phyloP scores from a whole-genome alignment of 1,140 invertebrate species.

The Drosophila kohkoa region DNA sequence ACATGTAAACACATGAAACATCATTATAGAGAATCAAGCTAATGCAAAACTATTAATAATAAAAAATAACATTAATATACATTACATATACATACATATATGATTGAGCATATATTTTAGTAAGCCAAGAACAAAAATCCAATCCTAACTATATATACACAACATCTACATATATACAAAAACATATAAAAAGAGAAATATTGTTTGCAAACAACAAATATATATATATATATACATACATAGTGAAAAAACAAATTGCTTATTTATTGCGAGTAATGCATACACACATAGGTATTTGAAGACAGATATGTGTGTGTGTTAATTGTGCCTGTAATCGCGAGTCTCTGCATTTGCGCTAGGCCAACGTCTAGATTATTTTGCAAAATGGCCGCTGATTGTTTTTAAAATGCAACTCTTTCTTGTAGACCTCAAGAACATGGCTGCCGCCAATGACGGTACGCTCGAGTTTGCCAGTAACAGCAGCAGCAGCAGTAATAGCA shows the following conservation, averaged over 20 bases:
- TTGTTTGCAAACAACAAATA: conserved; percentile 66
- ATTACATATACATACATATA: conserved; percentile 46
- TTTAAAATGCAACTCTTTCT: conserved; percentile 53
- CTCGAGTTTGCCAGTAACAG: conserved; percentile 70
- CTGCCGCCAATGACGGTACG: conserved; percentile 73
- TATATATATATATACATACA: conserved; percentile 51
- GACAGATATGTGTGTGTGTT: not conserved
- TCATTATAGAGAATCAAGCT: conserved; percentile 62
- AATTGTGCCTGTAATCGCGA: conserved; percentile 28
- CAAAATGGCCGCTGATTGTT: conserved; percentile 2
- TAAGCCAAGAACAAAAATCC: conserved; percentile 75
- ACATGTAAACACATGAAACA: conserved; percentile 30
- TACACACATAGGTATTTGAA: not conserved
- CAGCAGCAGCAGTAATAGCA: conserved; percentile 53
- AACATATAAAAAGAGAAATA: conserved; percentile 27
- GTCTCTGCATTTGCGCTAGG: conserved; percentile 52
- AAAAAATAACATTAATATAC: conserved; percentile 26
- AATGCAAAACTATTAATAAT: conserved; percentile 64
- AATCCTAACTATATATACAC: conserved; percentile 71
- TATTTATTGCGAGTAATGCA: conserved; percentile 10
- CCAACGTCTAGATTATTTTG: conserved; percentile 16
- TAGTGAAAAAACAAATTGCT: conserved; percentile 30
- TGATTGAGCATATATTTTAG: conserved; percentile 70
- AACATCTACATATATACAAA: conserved; percentile 54
- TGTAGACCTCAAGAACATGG: conserved; percentile 81